phyloP scores from a whole-genome alignment of 2,797 vertebrate species.

The Clamator glandarius region DNA sequence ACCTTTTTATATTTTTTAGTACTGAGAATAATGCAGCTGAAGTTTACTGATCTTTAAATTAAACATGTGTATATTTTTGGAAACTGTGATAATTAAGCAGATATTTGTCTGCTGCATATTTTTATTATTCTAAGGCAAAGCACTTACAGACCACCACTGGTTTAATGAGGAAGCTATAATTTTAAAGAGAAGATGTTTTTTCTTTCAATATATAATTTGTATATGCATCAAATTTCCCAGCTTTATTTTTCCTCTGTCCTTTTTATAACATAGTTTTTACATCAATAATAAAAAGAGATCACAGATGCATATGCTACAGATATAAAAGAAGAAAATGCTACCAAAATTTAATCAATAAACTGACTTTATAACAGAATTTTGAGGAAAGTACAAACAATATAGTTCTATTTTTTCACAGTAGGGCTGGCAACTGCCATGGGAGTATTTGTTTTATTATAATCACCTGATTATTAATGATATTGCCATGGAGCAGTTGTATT shows the following conservation, averaged over 20 bases:
- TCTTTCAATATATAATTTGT: background rate
- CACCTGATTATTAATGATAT: background rate
- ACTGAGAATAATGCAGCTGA: background rate
- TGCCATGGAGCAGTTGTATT: background rate
- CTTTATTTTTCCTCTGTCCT: background rate
- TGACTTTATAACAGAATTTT: background rate
- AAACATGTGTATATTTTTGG: rapidly evolving
- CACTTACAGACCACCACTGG: background rate
- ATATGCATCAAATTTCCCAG: background rate
- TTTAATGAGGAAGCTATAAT: background rate
- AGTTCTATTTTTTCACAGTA: background rate
- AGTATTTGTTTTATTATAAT: background rate
- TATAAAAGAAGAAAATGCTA: background rate
- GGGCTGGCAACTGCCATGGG: background rate
- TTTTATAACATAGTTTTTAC: background rate
- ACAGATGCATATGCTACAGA: background rate
- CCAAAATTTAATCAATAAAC: background rate
- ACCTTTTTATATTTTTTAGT: rapidly evolving
- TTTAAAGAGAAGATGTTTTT: background rate
- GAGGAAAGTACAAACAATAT: background rate
- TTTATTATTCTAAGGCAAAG: background rate
- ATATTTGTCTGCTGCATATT: rapidly evolving
- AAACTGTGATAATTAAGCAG: background rate
- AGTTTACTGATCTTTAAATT: background rate
- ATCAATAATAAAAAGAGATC: background rate